Evolutionary conservation across 92 coral and sea anemone species (phyloP).

Genomic region (Isaurus tuberculatus): DNA sequence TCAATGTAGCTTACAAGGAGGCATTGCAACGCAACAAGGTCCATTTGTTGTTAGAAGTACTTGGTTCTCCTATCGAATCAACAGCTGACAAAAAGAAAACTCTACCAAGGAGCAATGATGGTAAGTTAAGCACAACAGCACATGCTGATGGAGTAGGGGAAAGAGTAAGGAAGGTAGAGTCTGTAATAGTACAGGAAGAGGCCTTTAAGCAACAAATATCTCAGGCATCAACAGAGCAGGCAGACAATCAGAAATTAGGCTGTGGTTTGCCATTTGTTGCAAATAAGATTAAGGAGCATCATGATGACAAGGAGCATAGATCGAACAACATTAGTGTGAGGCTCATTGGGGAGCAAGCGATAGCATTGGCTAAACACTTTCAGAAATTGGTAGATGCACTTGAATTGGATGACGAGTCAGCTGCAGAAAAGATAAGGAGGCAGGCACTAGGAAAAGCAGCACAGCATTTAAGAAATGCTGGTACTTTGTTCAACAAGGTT

Average conservation of each 20-base stretch:
- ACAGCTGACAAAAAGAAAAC: background rate
- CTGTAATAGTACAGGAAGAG: conserved; percentile 15
- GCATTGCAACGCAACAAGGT: conserved; percentile 54
- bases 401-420: conserved; percentile 46
- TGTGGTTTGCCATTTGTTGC: conserved; percentile 70
- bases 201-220: conserved; percentile 9
- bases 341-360: conserved; percentile 67
- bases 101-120: too few relatives aligned
- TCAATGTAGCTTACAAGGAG: conserved; percentile 57
- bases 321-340: conserved; percentile 55
- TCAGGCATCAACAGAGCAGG: background rate
- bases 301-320: conserved; percentile 54
- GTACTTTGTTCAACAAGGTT: conserved; percentile 66
- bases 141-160: conserved; percentile 51
- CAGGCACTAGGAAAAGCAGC: conserved; percentile 60
- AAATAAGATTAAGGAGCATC: conserved; percentile 53
- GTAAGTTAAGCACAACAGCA: background rate
- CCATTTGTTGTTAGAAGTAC: conserved; percentile 36
- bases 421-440: conserved; percentile 51
- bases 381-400: conserved; percentile 59
- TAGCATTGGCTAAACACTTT: conserved; percentile 59
- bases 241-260: conserved; percentile 37
- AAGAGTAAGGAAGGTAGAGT: conserved; percentile 41
- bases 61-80: conserved; percentile 11
- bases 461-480: conserved; percentile 62